Conservation (phyloP, 2,888 invertebrate genomes). For the Cephus runcator region DNA sequence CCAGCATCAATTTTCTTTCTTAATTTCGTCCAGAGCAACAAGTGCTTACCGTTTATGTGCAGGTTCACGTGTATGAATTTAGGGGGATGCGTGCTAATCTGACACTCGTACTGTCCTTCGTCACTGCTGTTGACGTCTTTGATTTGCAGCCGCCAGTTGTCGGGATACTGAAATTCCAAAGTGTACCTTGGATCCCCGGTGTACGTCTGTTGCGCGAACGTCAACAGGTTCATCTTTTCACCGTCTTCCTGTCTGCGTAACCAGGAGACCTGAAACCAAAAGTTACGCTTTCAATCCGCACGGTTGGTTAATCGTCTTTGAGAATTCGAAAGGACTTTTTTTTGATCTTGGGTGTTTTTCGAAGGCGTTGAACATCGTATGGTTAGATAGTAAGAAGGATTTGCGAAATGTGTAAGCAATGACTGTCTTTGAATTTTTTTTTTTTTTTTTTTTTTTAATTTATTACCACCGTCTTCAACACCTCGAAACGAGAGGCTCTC, state of each 20-base stretch:
- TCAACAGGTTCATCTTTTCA: slow-evolving; percentile 74
- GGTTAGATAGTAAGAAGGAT: too few species aligned
- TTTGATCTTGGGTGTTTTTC: background rate
- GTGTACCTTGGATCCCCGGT: slow-evolving; percentile 72
- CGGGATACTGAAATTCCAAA: slow-evolving; percentile 68
- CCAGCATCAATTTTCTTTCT: background rate
- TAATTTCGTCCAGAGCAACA: background rate
- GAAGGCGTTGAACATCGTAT: too few species aligned
- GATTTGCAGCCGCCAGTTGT: slow-evolving; percentile 69
- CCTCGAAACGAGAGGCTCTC: too few species aligned
- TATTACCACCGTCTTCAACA: too few species aligned
- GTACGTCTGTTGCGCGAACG: slow-evolving; percentile 75
- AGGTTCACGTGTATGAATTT: slow-evolving; percentile 67
- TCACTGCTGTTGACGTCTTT: slow-evolving; percentile 67
- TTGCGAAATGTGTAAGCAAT: too few species aligned
- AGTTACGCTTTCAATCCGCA: background rate
- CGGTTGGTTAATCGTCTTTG: background rate
- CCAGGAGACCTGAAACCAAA: slow-evolving; percentile 74
- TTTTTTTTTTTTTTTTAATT: too few species aligned
- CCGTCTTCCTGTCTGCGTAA: slow-evolving; percentile 73
- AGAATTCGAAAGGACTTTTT: background rate
- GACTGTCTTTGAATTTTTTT: too few species aligned
- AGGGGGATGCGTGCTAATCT: slow-evolving; percentile 69
- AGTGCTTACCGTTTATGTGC: slow-evolving; percentile 64
- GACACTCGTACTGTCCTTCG: slow-evolving; percentile 68